Percentiles rank a stretch among this genome's conserved stretches.
These are phyloP conservation scores for Gorsachius goisagi DNA, from an alignment of 2,113 vertebrate genomes.

Conservation along the genomic window DNA sequence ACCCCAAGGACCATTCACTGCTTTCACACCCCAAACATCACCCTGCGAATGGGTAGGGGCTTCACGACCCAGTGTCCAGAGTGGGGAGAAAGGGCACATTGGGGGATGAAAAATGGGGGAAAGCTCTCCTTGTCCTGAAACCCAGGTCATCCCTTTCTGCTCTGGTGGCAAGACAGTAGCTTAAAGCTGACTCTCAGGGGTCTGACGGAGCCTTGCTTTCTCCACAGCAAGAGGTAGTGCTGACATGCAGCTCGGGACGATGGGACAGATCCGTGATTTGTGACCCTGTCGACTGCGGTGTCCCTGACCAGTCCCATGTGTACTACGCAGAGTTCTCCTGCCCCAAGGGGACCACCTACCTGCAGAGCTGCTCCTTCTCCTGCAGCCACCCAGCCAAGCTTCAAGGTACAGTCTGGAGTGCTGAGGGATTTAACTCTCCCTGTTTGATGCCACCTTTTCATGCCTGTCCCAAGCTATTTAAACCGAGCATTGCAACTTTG, in stretches of 20 bases:
- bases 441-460: not conserved
- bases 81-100: not conserved
- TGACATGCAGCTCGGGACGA: constrained; percentile 81
- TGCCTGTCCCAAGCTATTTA: not conserved
- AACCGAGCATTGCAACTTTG: not conserved
- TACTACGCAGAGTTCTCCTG: constrained; percentile 89
- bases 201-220: not conserved
- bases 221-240: constrained; percentile 72
- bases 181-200: not conserved
- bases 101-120: not conserved
- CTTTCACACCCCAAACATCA: not conserved
- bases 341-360: constrained; percentile 82
- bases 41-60: not conserved
- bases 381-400: constrained; percentile 93
- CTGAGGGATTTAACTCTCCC: not conserved
- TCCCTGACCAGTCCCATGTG: constrained; percentile 84
- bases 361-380: constrained; percentile 86
- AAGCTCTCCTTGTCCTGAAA: not conserved
- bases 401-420: constrained; percentile 79
- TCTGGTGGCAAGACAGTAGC: not conserved
- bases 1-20: not conserved
- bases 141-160: not conserved
- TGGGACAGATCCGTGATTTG: constrained; percentile 89
- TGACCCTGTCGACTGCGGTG: constrained; percentile 81
- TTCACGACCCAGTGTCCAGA: accelerated